A percentile compares a stretch with the other conserved stretches of the same genome.
These are phyloP conservation scores for Nysson spinosus DNA, from an alignment of 2,888 invertebrate species.

Conservation along the genomic window DNA sequence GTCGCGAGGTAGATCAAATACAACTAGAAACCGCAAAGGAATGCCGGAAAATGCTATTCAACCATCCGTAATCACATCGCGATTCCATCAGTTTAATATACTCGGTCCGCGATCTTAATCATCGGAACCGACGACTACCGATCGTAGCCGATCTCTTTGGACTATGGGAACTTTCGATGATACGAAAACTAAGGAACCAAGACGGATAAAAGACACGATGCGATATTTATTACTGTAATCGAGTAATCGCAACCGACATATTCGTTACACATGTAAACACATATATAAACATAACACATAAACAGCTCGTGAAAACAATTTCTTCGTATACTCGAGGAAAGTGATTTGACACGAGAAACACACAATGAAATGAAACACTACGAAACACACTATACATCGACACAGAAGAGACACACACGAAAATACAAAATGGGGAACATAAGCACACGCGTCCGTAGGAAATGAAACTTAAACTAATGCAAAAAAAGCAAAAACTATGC, in stretches of 20 bases:
- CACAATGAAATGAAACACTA: too few species aligned
- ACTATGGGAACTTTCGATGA: conserved; percentile 64
- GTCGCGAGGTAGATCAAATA: too few species aligned
- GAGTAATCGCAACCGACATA: too few species aligned
- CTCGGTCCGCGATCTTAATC: conserved; percentile 37
- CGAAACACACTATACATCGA: too few species aligned
- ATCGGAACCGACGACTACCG: conserved; percentile 40
- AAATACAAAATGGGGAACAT: too few species aligned
- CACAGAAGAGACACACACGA: background rate
- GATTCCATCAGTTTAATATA: conserved; percentile 59
- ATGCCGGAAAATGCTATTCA: conserved; percentile 39
- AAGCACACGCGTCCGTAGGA: conserved; percentile 1
- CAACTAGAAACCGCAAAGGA: conserved; percentile 10
- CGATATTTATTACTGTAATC: conserved; percentile 46
- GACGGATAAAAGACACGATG: conserved; percentile 34
- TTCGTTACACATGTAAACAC: conserved; percentile 29
- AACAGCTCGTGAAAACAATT: too few species aligned
- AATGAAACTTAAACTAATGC: too few species aligned
- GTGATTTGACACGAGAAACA: too few species aligned
- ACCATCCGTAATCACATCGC: conserved; percentile 57
- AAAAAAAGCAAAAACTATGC: too few species aligned
- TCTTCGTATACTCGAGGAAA: too few species aligned
- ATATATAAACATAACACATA: conserved; percentile 9
- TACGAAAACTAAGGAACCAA: conserved; percentile 26
- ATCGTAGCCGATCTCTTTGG: conserved; percentile 61